phyloP scores from a whole-genome alignment of 2,113 vertebrate genomes.

The Cacatua alba region DNA sequence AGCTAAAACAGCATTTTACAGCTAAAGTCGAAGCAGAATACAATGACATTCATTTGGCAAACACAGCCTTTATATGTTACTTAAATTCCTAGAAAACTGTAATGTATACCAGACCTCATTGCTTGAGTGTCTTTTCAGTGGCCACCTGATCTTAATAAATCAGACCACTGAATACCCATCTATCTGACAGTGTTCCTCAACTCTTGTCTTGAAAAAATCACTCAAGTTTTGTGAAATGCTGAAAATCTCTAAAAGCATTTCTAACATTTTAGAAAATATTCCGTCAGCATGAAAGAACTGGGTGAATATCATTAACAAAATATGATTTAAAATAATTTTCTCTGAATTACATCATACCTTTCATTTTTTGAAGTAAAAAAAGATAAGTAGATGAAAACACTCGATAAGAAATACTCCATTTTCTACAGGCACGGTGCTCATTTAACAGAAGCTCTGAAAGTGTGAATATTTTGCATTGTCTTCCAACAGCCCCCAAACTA shows the following conservation, averaged over 20 bases:
- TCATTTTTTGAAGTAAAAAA: neutral
- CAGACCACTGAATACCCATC: neutral
- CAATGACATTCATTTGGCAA: neutral
- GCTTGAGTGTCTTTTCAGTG: neutral
- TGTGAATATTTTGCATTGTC: neutral
- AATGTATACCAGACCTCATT: neutral
- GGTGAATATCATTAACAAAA: neutral
- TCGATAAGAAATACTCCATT: rapidly evolving
- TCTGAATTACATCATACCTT: neutral
- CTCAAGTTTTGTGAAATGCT: neutral
- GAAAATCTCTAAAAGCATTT: conserved; percentile 32
- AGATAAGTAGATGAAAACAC: conserved; percentile 5
- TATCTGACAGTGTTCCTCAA: neutral
- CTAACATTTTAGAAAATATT: conserved; percentile 28
- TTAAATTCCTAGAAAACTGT: neutral
- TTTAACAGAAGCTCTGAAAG: neutral
- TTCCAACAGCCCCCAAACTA: neutral
- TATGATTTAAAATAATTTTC: conserved; percentile 4
- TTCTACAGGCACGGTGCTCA: neutral
- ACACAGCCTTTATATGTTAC: neutral
- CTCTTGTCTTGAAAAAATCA: neutral
- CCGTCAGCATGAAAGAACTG: neutral
- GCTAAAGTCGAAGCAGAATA: neutral
- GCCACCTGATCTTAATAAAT: neutral
- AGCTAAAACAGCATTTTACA: neutral